Base-by-base conservation (phyloP, 1,140 invertebrate species). In the Venturia canescens region DNA sequence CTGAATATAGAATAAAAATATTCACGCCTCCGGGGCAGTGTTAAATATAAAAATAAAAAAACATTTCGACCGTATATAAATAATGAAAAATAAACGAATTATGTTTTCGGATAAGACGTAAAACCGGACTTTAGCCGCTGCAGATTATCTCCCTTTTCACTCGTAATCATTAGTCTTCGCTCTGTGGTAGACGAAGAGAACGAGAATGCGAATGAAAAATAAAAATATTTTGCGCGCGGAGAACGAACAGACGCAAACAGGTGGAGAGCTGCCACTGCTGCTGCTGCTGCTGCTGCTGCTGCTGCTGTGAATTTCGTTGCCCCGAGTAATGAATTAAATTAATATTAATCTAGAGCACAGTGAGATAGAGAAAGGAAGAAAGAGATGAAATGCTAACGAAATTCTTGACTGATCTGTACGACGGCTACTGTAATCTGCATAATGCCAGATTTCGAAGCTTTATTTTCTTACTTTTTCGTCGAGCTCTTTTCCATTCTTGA, bases 271-370 rank as follows among this genome's bases (percentile, higher is more conserved):
- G 38, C 38, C 9, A 9, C 9, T 34, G 34, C 34, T 34, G 34
- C 34, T 44, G 38, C 38, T 34, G 34, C 9, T 34, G 34, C 34
- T 34, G 34, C 34, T 34, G 34, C 34, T 34, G 34, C 81, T 79
- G 77, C 75, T 34, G 66, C 31, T 78, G 80, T 81, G 70, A 38
- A 63, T 57, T 66, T 66, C 80, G 87, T 87, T 84, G 89, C 89
- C 89, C 87, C 87, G 80, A 89, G 88, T 89, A 80, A 87, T 82
- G 87, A 90, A 90, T 89, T 89, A 88, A 89, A 90, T 90, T 89
- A 90, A 90, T 90, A 89, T 90, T 89, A 90, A 90, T 90, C 87
- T 85, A 81, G 83, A 84, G 82, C 86, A 87, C 78, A 83, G 50
- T 85, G 53, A 63, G 74, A 34, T 53, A n/a, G 50, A 60, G 71